A percentile compares a stretch with the other conserved stretches of the same genome.
phyloP scores from a whole-genome alignment of 2,888 invertebrate species.

The Trypoxylon attenuatum region DNA sequence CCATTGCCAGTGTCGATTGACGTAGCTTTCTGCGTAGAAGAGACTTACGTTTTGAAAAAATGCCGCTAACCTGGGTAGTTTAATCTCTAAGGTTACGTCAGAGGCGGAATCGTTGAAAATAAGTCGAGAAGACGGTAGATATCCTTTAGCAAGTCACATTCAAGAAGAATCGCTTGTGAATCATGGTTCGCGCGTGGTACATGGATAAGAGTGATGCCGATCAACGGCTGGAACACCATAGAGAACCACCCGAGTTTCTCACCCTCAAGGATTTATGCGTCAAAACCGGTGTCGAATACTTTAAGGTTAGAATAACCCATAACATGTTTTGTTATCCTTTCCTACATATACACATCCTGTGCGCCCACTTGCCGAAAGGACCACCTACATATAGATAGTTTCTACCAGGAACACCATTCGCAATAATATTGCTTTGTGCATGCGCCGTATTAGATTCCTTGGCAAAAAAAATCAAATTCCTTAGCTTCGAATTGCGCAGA shows the following conservation, averaged over 20 bases:
- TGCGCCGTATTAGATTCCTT: no score
- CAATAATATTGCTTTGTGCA: background rate
- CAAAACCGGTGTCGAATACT: slow-evolving; percentile 92
- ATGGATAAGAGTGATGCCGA: slow-evolving; percentile 82
- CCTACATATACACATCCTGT: no score
- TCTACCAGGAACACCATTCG: no score
- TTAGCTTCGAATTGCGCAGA: no score
- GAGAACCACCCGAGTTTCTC: slow-evolving; percentile 84
- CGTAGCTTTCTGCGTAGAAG: background rate
- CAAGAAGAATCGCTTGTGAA: background rate
- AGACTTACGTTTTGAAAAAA: background rate
- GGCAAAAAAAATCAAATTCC: no score
- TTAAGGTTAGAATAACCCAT: slow-evolving; percentile 79
- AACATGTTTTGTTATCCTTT: background rate
- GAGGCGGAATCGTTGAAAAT: slow-evolving; percentile 4
- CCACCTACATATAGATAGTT: no score
- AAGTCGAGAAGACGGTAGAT: background rate
- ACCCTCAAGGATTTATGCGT: slow-evolving; percentile 81
- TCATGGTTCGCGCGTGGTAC: slow-evolving; percentile 92
- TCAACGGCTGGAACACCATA: slow-evolving; percentile 89
- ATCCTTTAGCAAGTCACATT: no score
- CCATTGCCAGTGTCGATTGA: no score
- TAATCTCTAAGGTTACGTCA: slow-evolving; percentile 29
- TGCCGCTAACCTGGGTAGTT: slow-evolving; percentile 1
- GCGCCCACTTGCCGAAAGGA: no score